Base-by-base conservation (phyloP, 2,797 vertebrate genomes). In the Scolopax bukidnonensis region DNA sequence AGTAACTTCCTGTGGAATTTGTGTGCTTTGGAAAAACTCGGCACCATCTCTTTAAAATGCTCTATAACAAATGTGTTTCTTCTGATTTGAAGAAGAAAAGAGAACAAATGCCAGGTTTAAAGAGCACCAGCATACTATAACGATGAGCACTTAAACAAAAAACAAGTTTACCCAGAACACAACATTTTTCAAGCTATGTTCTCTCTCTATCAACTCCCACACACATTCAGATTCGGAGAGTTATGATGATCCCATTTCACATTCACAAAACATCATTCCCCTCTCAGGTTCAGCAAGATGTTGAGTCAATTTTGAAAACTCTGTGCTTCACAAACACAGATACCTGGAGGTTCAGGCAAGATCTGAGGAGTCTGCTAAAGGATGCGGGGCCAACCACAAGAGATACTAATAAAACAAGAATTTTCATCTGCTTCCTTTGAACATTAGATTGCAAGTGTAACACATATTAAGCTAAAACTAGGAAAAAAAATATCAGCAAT, bases 111-210 rank as follows among this genome's bases (percentile, higher is more conserved):
- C 84, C 3, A 79, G 51, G 43, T 48, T 93, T 73, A 65, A 91
- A 81, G 33, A 84, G 80, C 63, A 78, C 12, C 63, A 82, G 56
- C 30, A 51, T 20, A 51, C 51, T 77, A 32, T 20, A 59, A 59
- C 5, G 38, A 70, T 3, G 5, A 87, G 56, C 67, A 51, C 53
- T 88, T 82, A 32, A 80, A 96, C 27, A 71, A 48, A 77, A 47
- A 85, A 53, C 36, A 91, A 76, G 47, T 89, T 94, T 89, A 84
- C 48, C 75, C 7, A 57, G 89, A 85, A 71, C 82, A 84, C 80
- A 86, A 47, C 61, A 78, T 60, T 94, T 89, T 82, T 59, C 43
- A 48, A 90, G 60, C 40, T 36, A 27, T 38, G 48, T 67, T 93
- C 91, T 87, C 61, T 65, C 78, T 85, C 80, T 60, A 0, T 63